Conservation (phyloP, 2,113 vertebrate genomes). For the Irena cyanogastra region DNA sequence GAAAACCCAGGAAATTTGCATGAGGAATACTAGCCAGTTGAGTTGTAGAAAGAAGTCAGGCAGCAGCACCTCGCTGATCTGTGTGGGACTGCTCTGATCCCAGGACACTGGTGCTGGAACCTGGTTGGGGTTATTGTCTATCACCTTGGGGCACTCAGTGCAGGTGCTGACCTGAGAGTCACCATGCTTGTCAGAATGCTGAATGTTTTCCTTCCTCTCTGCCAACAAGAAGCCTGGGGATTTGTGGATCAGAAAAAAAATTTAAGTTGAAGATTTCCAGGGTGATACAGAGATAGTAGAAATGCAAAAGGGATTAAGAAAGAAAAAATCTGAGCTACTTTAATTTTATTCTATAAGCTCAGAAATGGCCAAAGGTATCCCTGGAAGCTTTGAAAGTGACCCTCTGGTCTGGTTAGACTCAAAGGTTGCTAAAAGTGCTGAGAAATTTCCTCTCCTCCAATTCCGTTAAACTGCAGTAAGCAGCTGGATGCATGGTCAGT, state of each 20-base stretch:
- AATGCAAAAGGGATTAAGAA: not conserved
- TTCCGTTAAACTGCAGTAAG: not conserved
- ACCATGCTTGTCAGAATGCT: not conserved
- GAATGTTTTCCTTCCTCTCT: not conserved
- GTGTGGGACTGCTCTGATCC: not conserved
- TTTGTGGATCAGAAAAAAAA: not conserved
- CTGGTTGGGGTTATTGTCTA: not conserved
- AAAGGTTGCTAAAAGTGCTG: not conserved
- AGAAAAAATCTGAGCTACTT: not conserved
- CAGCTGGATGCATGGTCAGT: not conserved
- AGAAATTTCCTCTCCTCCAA: not conserved
- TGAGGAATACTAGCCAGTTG: not conserved
- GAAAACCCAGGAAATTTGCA: not conserved
- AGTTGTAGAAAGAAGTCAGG: not conserved
- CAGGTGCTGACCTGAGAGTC: not conserved
- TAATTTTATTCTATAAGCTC: not conserved
- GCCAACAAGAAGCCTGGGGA: not conserved
- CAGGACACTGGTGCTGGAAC: not conserved
- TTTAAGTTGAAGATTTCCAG: not conserved
- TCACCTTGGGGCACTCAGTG: not conserved
- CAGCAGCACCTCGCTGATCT: not conserved
- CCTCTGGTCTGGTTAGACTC: not conserved
- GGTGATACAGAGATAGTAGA: not conserved
- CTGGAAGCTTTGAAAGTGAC: not conserved
- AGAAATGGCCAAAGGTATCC: not conserved